Base-by-base conservation (phyloP, 2,113 vertebrate genomes). In the Cyprinodon variegatus region DNA sequence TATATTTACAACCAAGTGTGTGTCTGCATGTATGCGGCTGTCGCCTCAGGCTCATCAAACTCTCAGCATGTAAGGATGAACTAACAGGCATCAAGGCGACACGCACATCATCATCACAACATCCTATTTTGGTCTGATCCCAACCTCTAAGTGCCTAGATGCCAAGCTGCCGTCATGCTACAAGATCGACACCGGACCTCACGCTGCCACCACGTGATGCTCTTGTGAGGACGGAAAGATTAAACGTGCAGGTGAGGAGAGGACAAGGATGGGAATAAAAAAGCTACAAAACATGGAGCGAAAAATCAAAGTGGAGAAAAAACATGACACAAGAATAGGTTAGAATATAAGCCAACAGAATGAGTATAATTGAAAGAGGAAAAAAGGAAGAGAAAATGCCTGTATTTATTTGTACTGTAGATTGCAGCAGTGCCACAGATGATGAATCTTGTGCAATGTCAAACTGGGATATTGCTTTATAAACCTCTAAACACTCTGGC, bases 31-130 rank as follows among this genome's bases (percentile, higher is more conserved):
- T 76, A 37, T n/a, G 70, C 46, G 57, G 64, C 46, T 70, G 53
- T 83, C 13, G 65, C 84, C 79, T 79, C 46, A 64, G 75, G 82
- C 84, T 82, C 77, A 77, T 87, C 78, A 82, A 85, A 83, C 74
- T 77, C 86, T 65, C 83, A 78, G 82, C 83, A 72, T 78, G 86
- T 79, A 17, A 68, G 71, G 63, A 72, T 77, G 74, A 74, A 72
- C 79, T 78, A 83, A 80, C 84, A 80, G 78, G 84, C 77, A 76
- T 77, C 78, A 81, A 39, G 64, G 72, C 79, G 17, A 73, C 74
- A 77, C n/a, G 36, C 77, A 79, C 83, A 77, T 76, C 63, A 83
- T 77, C 79, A 85, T 77, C 79, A 75, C 75, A 83, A 15, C 3
- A 20, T 14, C 77, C 78, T 79, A 45, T 72, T 83, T 77, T 60